Conservation (phyloP, 2,888 invertebrate species). For the Caenorhabditis sp. region DNA sequence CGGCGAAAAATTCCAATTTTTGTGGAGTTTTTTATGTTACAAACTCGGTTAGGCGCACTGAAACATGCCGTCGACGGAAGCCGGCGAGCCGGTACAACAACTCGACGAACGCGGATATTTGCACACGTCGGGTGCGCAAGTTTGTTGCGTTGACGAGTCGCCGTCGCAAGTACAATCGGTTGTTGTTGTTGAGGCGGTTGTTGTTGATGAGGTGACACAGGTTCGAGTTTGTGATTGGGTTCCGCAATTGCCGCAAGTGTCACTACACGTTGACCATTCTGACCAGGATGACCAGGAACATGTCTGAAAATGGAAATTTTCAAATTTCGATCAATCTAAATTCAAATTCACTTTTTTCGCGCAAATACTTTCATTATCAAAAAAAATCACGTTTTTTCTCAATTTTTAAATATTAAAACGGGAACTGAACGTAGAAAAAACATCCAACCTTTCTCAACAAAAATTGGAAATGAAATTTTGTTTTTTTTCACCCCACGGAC, state of each 20-base stretch:
- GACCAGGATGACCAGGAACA: slow-evolving; percentile 51
- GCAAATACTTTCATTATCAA: too few relatives aligned
- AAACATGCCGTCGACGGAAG: slow-evolving; percentile 26
- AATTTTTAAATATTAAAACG: too few relatives aligned
- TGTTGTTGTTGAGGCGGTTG: not conserved
- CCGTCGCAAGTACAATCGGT: slow-evolving; percentile 3
- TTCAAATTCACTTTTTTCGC: too few relatives aligned
- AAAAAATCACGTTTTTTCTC: too few relatives aligned
- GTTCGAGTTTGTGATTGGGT: slow-evolving; percentile 39
- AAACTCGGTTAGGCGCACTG: slow-evolving; percentile 17
- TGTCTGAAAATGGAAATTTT: slow-evolving; percentile 19
- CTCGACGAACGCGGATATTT: slow-evolving; percentile 20
- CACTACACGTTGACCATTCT: slow-evolving; percentile 54
- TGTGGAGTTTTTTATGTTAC: too few relatives aligned
- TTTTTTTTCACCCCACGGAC: too few relatives aligned
- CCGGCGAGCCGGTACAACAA: slow-evolving; percentile 31
- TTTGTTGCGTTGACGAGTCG: slow-evolving; percentile 16
- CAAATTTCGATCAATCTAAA: too few relatives aligned
- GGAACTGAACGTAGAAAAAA: too few relatives aligned
- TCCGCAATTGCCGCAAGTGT: slow-evolving; percentile 56
- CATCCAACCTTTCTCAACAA: too few relatives aligned
- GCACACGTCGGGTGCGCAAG: slow-evolving; percentile 22
- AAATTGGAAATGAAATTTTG: too few relatives aligned
- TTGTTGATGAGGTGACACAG: slow-evolving; percentile 12
- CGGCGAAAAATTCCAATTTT: too few relatives aligned